Evolutionary conservation across 2,888 invertebrate genomes (phyloP).

Genomic region (Bembecia ichneumoniformis): DNA sequence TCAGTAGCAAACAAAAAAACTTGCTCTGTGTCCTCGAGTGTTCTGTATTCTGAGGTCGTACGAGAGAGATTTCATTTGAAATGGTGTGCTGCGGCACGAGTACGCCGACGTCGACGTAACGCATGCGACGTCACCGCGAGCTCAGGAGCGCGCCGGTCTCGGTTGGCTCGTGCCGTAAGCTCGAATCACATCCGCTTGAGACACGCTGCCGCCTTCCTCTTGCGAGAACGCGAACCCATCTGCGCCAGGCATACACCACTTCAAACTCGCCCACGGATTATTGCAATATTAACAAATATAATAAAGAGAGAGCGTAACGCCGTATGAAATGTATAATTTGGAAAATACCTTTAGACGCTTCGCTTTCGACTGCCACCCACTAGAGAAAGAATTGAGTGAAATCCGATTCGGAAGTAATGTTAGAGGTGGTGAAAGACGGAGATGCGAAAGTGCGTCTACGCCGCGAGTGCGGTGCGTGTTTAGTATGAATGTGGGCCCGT

Average conservation of each 20-base stretch:
- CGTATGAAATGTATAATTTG: not conserved
- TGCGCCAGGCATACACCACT: constrained; percentile 38
- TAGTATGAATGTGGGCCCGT: constrained; percentile 2
- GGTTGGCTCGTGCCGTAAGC: constrained; percentile 95
- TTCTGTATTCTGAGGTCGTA: too few species aligned
- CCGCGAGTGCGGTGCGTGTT: constrained; percentile 29
- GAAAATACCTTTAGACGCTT: constrained; percentile 10
- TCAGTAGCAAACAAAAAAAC: too few species aligned
- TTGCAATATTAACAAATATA: too few species aligned
- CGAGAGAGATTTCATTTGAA: not conserved
- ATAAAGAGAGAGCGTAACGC: too few species aligned
- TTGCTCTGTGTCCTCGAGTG: too few species aligned
- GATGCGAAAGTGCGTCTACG: constrained; percentile 25
- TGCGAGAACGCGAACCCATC: constrained; percentile 99
- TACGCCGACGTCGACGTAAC: constrained; percentile 11
- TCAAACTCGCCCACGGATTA: too few species aligned
- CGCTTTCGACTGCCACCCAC: constrained; percentile 4
- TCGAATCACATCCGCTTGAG: constrained; percentile 94
- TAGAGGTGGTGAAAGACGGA: too few species aligned
- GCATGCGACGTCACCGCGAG: constrained; percentile 19
- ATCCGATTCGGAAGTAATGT: too few species aligned
- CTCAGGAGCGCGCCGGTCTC: constrained; percentile 81
- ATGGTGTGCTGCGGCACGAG: not conserved
- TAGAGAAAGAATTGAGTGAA: constrained; percentile 12
- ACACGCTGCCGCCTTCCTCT: constrained; percentile 97